Percentiles rank a stretch among this genome's conserved stretches.
phyloP scores from a whole-genome alignment of 2,888 invertebrate species.

The Epicampocera succincta region DNA sequence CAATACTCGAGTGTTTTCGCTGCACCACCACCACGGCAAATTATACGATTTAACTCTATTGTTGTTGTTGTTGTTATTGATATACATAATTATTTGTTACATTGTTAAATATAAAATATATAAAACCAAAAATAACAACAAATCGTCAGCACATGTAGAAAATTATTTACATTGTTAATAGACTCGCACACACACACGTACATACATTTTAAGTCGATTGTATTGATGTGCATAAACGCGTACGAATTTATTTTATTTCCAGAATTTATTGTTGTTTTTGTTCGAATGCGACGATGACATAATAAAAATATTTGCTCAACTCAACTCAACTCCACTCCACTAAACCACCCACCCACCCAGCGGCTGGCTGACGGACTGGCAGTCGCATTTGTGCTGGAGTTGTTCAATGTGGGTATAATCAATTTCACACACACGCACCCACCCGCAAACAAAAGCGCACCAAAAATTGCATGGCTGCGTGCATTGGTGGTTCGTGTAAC shows the following conservation, averaged over 20 bases:
- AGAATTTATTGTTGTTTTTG: conserved; percentile 48
- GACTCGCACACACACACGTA: conserved; percentile 11
- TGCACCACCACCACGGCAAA: background rate
- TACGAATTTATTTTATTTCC: conserved; percentile 17
- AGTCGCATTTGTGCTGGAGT: conserved; percentile 18
- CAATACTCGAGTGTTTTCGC: background rate
- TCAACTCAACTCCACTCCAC: no score
- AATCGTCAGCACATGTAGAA: background rate
- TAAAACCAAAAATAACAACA: conserved; percentile 46
- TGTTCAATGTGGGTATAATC: conserved; percentile 49
- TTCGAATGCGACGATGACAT: conserved; percentile 59
- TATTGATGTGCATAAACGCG: conserved; percentile 18
- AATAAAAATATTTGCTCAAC: conserved; percentile 45
- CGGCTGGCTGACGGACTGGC: conserved; percentile 27
- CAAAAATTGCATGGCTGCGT: background rate
- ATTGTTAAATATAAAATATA: conserved; percentile 50
- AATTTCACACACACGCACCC: conserved; percentile 34
- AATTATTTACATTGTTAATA: conserved; percentile 16
- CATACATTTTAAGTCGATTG: background rate
- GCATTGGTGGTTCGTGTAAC: conserved; percentile 43
- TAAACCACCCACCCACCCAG: conserved; percentile 39
- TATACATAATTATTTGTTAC: conserved; percentile 39
- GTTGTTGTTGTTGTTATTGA: conserved; percentile 48
- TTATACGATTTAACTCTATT: conserved; percentile 22
- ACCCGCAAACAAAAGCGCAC: conserved; percentile 10